phyloP scores from a whole-genome alignment of 1,140 invertebrate genomes.

The Pachypsylla venusta region DNA sequence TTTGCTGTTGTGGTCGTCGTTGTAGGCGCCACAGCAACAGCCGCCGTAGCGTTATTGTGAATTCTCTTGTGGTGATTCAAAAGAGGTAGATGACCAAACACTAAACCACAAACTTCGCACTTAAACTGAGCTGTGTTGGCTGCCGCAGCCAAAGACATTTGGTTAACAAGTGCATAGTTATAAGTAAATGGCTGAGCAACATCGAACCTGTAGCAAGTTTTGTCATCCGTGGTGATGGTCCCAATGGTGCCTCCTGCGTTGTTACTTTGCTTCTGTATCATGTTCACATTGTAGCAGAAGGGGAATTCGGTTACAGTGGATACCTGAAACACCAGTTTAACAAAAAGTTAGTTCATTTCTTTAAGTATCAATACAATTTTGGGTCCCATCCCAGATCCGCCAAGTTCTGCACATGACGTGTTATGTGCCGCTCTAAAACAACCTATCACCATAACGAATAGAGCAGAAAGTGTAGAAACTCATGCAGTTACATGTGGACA shows the following conservation, averaged over 20 bases:
- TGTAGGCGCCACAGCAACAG: conserved; percentile 26
- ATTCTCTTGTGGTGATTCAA: conserved; percentile 68
- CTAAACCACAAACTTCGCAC: conserved; percentile 67
- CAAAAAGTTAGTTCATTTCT: no score
- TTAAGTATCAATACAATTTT: no score
- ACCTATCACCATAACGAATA: no score
- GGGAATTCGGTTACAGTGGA: conserved; percentile 35
- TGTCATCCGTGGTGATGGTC: conserved; percentile 32
- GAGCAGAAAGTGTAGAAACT: no score
- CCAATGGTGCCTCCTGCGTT: conserved; percentile 30
- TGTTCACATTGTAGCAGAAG: conserved; percentile 40
- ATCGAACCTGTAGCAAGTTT: conserved; percentile 39
- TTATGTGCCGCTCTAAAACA: no score
- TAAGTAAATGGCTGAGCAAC: conserved; percentile 38
- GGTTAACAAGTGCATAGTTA: conserved; percentile 37
- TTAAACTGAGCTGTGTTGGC: conserved; percentile 68
- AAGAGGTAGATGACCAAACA: conserved; percentile 59
- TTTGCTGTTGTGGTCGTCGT: conserved; percentile 19
- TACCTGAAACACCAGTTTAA: conserved; percentile 19
- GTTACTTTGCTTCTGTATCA: conserved; percentile 34
- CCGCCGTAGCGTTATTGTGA: conserved; percentile 35
- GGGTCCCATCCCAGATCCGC: no score
- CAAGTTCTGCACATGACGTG: no score
- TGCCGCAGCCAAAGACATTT: conserved; percentile 40
- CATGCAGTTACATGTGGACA: no score